A percentile compares a stretch with the other conserved stretches of the same genome.
Evolutionary conservation across 2,113 vertebrate genomes (phyloP).

Genomic region (Pachycephala philippinensis): DNA sequence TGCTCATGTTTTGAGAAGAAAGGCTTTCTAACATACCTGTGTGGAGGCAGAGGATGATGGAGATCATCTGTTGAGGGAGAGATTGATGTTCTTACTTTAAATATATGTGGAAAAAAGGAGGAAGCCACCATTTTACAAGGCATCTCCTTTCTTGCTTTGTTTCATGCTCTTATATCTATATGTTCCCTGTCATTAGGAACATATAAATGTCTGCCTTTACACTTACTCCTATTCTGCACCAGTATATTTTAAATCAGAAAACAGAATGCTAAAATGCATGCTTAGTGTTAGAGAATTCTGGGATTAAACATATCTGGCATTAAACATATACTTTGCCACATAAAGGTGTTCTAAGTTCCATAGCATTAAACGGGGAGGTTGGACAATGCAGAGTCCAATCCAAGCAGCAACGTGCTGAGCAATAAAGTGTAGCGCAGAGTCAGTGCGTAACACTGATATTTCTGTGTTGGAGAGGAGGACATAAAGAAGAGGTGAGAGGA

Average conservation of each 20-base stretch:
- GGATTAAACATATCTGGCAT: not conserved
- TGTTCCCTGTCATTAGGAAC: not conserved
- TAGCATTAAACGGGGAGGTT: not conserved
- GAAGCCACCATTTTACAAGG: not conserved
- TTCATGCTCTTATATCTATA: fast-evolving
- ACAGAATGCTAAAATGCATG: not conserved
- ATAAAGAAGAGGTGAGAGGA: not conserved
- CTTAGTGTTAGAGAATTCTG: not conserved
- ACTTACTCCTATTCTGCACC: not conserved
- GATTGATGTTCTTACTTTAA: not conserved
- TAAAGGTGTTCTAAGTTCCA: not conserved
- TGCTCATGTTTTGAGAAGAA: not conserved
- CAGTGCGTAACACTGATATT: not conserved
- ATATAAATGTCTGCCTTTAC: not conserved
- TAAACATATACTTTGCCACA: not conserved
- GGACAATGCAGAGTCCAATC: not conserved
- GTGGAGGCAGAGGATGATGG: not conserved
- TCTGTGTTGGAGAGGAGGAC: not conserved
- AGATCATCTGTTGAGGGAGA: not conserved
- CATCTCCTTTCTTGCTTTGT: not conserved
- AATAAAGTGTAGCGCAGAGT: not conserved
- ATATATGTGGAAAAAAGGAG: not conserved
- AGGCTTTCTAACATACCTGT: not conserved
- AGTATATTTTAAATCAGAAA: not conserved
- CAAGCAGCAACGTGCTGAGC: not conserved